Evolutionary conservation across 2,113 vertebrate species (phyloP), one percentile per base, ranked within the genome.

Genomic region (Urocolius indicus): DNA sequence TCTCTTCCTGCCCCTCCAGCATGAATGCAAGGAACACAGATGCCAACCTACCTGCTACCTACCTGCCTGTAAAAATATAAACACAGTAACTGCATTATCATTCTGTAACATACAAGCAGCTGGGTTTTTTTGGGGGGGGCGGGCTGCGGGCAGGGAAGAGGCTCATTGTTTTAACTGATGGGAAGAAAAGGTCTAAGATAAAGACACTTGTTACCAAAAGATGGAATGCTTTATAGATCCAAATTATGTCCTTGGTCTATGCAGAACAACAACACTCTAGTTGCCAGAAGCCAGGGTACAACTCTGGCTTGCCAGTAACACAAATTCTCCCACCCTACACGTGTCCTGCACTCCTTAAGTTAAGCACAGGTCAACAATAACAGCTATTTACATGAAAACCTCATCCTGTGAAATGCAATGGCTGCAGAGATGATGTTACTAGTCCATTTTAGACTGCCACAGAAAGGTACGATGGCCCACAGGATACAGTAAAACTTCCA

Each of bases 391-490:
- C 59, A 23, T 2, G 12, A 79, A 88, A 83, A 29, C 23, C 30
- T 32, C 45, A 16, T 0, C 0, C 41, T 30, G 46, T 7, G 11
- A 62, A 87, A 84, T 5, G 3, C 1, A 1, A 27, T 1, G 8
- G 36, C n/a, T 84, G 68, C 32, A 62, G 59, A 62, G 43, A 20
- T 41, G 65, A 68, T 57, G 38, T 32, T 32, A 43, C 32, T 1
- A 0, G 3, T 32, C 10, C 30, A 57, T 48, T 83, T 62, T 41
- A 38, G 86, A 68, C 30, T 45, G 55, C 14, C 59, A 18, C 22
- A 62, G 5, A 48, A 34, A 27, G 11, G 41, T 21, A 61, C 3
- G 4, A 12, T 1, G 18, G 82, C 36, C 61, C 16, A 8, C 0
- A 5, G 18, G 38, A 83, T 24, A 73, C 51, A 13, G 36, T 10